phyloP scores from a whole-genome alignment of 2,113 vertebrate genomes.

The Saccopteryx bilineata region DNA sequence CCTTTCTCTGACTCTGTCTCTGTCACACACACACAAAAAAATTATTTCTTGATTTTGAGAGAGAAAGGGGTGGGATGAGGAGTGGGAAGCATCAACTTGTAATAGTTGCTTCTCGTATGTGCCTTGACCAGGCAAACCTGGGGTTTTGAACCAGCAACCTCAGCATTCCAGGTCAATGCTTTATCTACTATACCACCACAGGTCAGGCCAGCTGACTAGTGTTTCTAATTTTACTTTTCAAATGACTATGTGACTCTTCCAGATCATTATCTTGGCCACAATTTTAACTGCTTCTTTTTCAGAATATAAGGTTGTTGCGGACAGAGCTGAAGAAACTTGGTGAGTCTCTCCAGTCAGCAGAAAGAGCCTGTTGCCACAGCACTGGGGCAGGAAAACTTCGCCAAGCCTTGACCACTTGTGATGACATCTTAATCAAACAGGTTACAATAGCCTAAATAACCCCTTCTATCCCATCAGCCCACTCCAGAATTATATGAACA shows the following conservation, averaged over 20 bases:
- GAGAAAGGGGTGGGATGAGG: no score
- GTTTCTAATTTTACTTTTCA: constrained; percentile 63
- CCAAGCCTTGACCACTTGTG: constrained; percentile 89
- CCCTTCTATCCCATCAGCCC: background rate
- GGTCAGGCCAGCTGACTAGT: background rate
- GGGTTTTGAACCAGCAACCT: no score
- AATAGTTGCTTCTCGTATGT: no score
- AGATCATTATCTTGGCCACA: constrained; percentile 49
- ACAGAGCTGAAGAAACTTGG: constrained; percentile 92
- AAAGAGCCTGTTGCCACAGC: constrained; percentile 95
- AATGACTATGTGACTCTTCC: background rate
- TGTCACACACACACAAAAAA: no score
- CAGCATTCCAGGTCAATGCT: no score
- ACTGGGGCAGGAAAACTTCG: constrained; percentile 94
- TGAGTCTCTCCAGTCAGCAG: constrained; percentile 92
- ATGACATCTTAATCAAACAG: constrained; percentile 95
- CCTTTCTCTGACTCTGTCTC: no score
- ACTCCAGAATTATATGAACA: constrained; percentile 13
- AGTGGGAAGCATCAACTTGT: no score
- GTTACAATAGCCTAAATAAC: constrained; percentile 82
- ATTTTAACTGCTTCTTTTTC: constrained; percentile 46
- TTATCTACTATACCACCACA: no score
- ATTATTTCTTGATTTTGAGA: no score
- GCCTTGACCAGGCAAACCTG: no score
- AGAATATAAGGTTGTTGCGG: constrained; percentile 94